Evolutionary conservation across 2,888 invertebrate species (phyloP), one percentile per base, ranked within the genome.

Genomic region (Andrena trimmerana): DNA sequence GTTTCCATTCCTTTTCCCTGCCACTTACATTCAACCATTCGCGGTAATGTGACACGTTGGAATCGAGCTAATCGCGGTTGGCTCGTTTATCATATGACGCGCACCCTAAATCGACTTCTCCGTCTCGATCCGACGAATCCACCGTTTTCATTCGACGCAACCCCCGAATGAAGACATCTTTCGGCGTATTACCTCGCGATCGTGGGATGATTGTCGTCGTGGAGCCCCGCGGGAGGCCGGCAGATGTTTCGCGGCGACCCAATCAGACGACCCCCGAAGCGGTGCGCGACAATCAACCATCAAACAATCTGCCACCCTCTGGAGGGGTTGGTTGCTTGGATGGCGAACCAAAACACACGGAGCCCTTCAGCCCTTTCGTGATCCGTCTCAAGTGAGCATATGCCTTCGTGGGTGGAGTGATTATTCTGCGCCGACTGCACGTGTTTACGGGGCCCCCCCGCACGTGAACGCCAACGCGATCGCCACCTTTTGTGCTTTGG

Each of bases 171-270:
- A 92, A 94, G 94, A 93, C 91, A 90, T 94, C 92, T 93, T 91
- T 90, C 89, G 92, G 90, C 88, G 92, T 92, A 94, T 93, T 93
- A 94, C 92, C 92, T 91, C 90, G 91, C 93, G 93, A 93, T 94
- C 91, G 92, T 90, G 85, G 92, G 91, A 91, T 93, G 93, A 94
- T 93, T 93, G 94, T 93, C 93, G 91, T 92, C 91, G 89, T 90
- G 89, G 88, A 93, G 92, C 94, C 94, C 94, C 93, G 93, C 94
- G 94, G 94, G 94, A 94, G 92, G 86, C 89, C 92, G 92, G 92
- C 94, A 94, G 94, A 94, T 94, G 94, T 94, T 94, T 93, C 93
- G 93, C 92, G 92, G 93, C 93, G 90, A 93, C 94, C 93, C 93
- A 94, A 94, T 94, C 94, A 93, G 91, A 90, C 92, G 92, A 93